A percentile compares a stretch with the other conserved stretches of the same genome.
phyloP scores from a whole-genome alignment of 2,797 vertebrate species.

The Propithecus deckenii region DNA sequence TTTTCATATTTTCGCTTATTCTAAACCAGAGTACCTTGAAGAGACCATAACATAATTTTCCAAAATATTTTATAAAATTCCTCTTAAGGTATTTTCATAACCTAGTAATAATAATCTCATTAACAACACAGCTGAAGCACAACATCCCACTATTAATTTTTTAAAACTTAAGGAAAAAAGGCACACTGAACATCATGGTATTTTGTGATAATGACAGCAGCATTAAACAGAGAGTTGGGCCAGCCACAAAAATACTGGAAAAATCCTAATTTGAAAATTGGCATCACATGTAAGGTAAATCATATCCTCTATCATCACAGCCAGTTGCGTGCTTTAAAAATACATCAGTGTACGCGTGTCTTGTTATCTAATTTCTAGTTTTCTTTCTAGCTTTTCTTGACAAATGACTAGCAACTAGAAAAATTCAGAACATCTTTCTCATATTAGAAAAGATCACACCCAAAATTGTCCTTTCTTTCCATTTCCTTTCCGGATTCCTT shows the following conservation, averaged over 20 bases:
- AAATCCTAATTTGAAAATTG: neutral
- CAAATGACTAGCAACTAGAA: neutral
- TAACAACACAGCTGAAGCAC: neutral
- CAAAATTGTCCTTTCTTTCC: neutral
- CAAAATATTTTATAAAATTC: slow-evolving; percentile 31
- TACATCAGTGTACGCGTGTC: neutral
- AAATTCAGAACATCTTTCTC: neutral
- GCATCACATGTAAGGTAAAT: neutral
- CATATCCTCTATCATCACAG: neutral
- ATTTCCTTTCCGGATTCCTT: neutral
- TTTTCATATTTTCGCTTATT: neutral
- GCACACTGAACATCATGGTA: neutral
- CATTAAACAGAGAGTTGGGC: neutral
- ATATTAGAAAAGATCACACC: neutral
- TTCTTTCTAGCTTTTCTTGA: slow-evolving; percentile 1
- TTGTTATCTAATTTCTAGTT: neutral
- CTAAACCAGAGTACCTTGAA: slow-evolving; percentile 2
- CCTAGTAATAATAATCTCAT: neutral
- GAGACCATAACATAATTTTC: slow-evolving; percentile 2
- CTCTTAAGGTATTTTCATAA: neutral
- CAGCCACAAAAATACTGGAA: neutral
- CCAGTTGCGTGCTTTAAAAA: neutral
- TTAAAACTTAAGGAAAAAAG: neutral
- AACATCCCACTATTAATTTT: neutral
- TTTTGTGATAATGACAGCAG: neutral